Percentiles rank a stretch among this genome's conserved stretches.
Evolutionary conservation across 2,888 invertebrate genomes (phyloP).

Genomic region (Drosophila formosana): DNA sequence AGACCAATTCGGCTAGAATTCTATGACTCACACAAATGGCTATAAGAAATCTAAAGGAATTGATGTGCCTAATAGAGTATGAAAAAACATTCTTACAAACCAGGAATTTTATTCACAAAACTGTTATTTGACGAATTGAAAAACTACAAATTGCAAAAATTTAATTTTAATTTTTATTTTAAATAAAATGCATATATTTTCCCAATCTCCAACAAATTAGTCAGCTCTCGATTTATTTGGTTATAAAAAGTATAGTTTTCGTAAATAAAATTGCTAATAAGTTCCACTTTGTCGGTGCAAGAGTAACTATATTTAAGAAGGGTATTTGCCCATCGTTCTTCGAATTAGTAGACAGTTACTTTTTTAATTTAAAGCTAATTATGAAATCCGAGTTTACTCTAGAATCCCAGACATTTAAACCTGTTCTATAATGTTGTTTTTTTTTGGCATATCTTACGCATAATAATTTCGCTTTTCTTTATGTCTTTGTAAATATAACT

Average conservation of each 20-base stretch:
- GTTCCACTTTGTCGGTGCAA: too few species aligned
- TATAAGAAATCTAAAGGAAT: neutral
- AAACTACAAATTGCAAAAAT: too few species aligned
- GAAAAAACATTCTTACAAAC: neutral
- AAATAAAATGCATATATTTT: too few species aligned
- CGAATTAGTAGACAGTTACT: neutral
- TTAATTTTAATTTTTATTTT: too few species aligned
- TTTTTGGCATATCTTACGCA: slow-evolving; percentile 21
- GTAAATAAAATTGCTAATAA: too few species aligned
- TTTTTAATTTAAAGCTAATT: slow-evolving; percentile 3
- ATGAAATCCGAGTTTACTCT: slow-evolving; percentile 11
- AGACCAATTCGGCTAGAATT: slow-evolving; percentile 6
- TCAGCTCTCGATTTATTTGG: too few species aligned
- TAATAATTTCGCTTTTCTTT: slow-evolving; percentile 21
- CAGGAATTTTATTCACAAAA: neutral
- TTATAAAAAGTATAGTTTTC: too few species aligned
- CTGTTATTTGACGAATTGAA: too few species aligned
- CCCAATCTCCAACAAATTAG: too few species aligned
- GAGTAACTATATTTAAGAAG: neutral
- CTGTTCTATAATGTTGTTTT: slow-evolving; percentile 24
- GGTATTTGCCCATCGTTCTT: neutral
- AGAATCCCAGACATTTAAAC: slow-evolving; percentile 18
- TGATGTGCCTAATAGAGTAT: neutral
- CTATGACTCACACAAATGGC: slow-evolving; percentile 21
- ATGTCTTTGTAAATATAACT: slow-evolving; percentile 4